Base-by-base conservation (phyloP, 1,140 invertebrate species). In the Phortica variegata region DNA sequence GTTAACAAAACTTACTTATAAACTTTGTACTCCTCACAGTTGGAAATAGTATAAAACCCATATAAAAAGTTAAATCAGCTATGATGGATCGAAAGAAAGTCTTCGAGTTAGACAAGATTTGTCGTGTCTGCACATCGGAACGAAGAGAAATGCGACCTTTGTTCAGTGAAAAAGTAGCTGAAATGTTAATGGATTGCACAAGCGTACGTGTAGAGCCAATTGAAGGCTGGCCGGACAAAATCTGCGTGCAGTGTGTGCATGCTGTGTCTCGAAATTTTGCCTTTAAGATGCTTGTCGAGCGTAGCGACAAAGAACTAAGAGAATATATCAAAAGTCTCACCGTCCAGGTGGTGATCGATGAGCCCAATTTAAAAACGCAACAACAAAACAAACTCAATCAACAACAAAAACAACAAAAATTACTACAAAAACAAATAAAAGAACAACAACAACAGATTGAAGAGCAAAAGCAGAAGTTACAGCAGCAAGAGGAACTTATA, bases 101-200 rank as follows among this genome's bases (percentile, higher is more conserved):
- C 19, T 43, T 75, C 16, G 72, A 78, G 50, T 61, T 83, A 54
- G 81, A 82, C 49, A 82, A 82, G 71, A 82, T 83, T 52, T 83
- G 82, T 73, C 79, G 82, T n/a, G 78, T 80, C 21, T 83, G 82
- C 72, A 78, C 82, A 53, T 75, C 79, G 48, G 78, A 80, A 52
- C 82, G 82, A 53, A 83, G 82, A 61, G 82, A 83, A 54, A 83
- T 83, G 81, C 77, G 81, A 52, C 81, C 81, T 18, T 54, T 83
- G 36, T 83, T 83, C 58, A 81, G 80, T 52, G 81, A 83, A 54
- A 79, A 82, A 41, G 80, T 82, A 16, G 80, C 81, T 9, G 82
- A 81, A 47, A 83, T 83, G 82, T 52, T 83, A 49, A 83, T 82
- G 81, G 79, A 80, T 46, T 82, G 81, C 66, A 79, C 81, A 36